phyloP scores from a whole-genome alignment of 2,797 vertebrate species.

The Pseudochirops cupreus region DNA sequence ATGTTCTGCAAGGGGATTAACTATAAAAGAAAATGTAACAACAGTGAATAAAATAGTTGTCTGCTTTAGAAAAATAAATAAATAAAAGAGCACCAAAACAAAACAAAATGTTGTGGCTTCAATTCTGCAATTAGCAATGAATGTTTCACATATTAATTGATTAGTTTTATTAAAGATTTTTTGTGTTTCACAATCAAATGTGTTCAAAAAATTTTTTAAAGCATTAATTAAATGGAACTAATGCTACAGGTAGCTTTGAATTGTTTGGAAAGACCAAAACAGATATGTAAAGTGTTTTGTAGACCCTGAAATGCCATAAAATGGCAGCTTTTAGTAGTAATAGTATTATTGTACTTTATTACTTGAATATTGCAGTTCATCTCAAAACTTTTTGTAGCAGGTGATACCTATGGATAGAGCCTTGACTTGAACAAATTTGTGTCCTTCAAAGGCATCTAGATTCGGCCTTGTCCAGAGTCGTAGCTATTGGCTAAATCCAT shows the following conservation, averaged over 20 bases:
- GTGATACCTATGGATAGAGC: not conserved
- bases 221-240: not conserved
- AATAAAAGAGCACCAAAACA: not conserved
- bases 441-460: not conserved
- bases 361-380: not conserved
- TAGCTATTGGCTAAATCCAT: not conserved
- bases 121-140: not conserved
- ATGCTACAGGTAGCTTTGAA: not conserved
- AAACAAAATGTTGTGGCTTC: not conserved
- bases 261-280: not conserved
- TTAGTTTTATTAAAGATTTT: not conserved
- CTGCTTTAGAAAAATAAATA: constrained; percentile 36
- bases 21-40: not conserved
- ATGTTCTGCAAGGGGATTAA: constrained; percentile 27
- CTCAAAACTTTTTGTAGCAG: not conserved
- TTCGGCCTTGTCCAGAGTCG: not conserved
- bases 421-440: not conserved
- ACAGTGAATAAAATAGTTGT: not conserved
- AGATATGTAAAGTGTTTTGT: not conserved
- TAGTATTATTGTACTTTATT: not conserved
- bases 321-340: not conserved
- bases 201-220: not conserved
- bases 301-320: not conserved
- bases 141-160: not conserved
- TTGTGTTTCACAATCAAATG: not conserved